Base-by-base conservation (phyloP, 2,797 vertebrate species). In the Podarcis siculus region DNA sequence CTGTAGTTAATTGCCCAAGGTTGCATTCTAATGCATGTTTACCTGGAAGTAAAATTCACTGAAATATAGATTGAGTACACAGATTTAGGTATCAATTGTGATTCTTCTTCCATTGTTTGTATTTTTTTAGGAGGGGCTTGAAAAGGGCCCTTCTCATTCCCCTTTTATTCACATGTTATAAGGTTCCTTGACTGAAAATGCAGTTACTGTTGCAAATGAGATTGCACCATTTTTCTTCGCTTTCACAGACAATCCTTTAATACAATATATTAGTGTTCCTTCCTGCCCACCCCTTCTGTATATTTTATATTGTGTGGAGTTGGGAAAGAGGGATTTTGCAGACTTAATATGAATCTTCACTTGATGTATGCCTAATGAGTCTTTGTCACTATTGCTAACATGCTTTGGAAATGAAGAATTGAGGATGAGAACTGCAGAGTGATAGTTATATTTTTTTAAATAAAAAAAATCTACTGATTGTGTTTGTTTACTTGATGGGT, bases 71-170 rank as follows among this genome's bases (percentile, higher is more conserved):
- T 58, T 58, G 42, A 83, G 67, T 69, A 55, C 55, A 39, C 30
- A 42, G 49, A n/a, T 80, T 32, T 64, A 81, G 21, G 42, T 73
- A 84, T 91, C 90, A 89, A 64, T 93, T 92, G 55, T 84, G 83
- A 58, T 85, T 92, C 90, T 92, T 94, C 87, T 87, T 91, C 89
- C 81, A 82, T 91, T 93, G 94, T 94, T 92, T 93, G 91, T 92
- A 90, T 55, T 55, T 64, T 95, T 95, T 93, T 91, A 92, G 89
- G 91, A 83, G 89, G 92, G 35, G 84, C 91, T 87, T 89, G 92
- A 93, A 92, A 89, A 94, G 87, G 88, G 89, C 93, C 27, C 67
- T 93, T 84, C 82, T 88, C 78, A 92, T 93, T 89, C 81, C 55
- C 71, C 89, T 91, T 86, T 71, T 42, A 45, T 75, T 78, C 89